Evolutionary conservation across 2,113 vertebrate genomes (phyloP), one percentile per base, ranked within the genome.

Genomic region (Anarrhichthys ocellatus): DNA sequence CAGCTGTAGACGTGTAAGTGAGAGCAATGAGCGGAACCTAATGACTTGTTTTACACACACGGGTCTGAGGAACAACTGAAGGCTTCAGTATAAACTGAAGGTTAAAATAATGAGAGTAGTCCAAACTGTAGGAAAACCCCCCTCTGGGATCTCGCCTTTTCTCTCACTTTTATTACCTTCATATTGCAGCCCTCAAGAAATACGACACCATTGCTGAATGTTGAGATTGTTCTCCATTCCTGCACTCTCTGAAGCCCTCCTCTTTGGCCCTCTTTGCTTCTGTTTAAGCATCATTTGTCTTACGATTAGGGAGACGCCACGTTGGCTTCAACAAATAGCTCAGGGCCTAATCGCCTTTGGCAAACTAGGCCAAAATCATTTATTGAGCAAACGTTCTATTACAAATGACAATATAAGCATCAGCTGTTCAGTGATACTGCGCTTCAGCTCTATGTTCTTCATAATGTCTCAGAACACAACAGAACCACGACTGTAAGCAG

Each of bases 81-180:
- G 22, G 36, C 46, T 70, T 62, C 56, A 8, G 15, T 56, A 73
- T 20, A 24, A 44, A 27, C 48, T 73, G 69, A 62, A 79, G 61
- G n/a, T 79, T 38, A 42, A 11, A 42, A 3, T 7, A 42, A 42
- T 42, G 40, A 42, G 38, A 40, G 38, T 2, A 44, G 42, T 65
- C 46, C 38, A 48, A 36, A 74, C 9, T 69, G 6, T 13, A 38
- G 22, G 61, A 44, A 73, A 6, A 27, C 27, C 34, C 0, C 61
- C 13, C 62, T 62, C 36, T 56, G 68, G 72, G 65, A 73, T 88
- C 9, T 76, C 52, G 75, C 6, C 27, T 65, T 54, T 42, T 34
- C 34, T 34, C 36, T 67, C 20, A 70, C 64, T 62, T 76, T 70
- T 70, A 80, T 73, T 67, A 59, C 10, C 58, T 64, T 84, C 4